These are phyloP conservation scores for Cnemophilus loriae DNA, from an alignment of 2,113 vertebrate genomes.

Conservation along the genomic window DNA sequence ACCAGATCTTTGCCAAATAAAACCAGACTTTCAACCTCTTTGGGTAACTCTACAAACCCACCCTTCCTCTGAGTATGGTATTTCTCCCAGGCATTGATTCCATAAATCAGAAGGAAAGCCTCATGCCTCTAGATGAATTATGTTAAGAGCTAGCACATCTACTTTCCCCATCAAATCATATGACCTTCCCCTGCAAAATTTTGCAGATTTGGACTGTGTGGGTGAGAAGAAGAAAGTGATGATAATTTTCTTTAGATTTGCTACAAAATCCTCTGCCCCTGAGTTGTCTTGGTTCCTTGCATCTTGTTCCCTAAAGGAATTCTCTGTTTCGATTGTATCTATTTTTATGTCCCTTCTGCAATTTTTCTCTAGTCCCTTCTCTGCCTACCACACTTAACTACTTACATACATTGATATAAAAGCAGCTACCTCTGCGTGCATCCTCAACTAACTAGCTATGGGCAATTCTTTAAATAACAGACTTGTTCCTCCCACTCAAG, in stretches of 20 bases:
- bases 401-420: neutral
- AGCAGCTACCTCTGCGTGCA: neutral
- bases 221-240: neutral
- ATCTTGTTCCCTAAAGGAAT: neutral
- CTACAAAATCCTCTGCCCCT: neutral
- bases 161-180: neutral
- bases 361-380: neutral
- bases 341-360: neutral
- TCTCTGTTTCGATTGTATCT: neutral
- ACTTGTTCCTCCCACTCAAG: neutral
- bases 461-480: neutral
- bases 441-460: neutral
- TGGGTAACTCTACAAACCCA: neutral
- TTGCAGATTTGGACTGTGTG: neutral
- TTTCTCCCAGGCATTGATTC: neutral
- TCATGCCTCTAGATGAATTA: neutral
- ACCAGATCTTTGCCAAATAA: neutral
- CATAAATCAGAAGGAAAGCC: neutral
- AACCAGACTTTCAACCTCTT: neutral
- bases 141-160: neutral
- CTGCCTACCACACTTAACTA: neutral
- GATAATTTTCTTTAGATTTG: neutral
- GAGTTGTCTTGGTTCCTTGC: neutral
- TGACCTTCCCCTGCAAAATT: neutral
- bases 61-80: neutral